Conservation (phyloP, 2,797 vertebrate genomes). For the Pampus argenteus region DNA sequence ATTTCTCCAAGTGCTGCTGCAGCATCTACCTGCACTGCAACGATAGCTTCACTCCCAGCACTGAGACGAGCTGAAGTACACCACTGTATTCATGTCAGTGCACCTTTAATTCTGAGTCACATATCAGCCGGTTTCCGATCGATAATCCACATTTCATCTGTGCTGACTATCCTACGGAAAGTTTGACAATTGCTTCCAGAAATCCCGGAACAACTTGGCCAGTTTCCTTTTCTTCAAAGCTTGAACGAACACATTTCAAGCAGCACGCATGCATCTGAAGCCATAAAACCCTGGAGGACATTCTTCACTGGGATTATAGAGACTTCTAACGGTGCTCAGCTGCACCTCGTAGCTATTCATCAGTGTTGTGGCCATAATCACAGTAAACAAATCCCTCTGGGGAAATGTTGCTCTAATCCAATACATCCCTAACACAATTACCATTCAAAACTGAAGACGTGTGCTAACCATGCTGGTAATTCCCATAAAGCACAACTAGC, state of each 20-base stretch:
- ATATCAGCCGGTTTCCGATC: conserved; percentile 16
- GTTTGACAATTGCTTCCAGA: neutral
- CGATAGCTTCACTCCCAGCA: neutral
- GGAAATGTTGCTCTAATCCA: conserved; percentile 33
- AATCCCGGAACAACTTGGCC: neutral
- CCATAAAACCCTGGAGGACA: conserved; percentile 38
- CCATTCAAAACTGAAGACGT: neutral
- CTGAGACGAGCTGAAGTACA: conserved; percentile 21
- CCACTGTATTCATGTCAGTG: neutral
- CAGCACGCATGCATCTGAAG: conserved; percentile 19
- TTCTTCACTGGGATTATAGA: conserved; percentile 23
- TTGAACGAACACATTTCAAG: conserved; percentile 31
- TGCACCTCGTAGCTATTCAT: conserved; percentile 29
- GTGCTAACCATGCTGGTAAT: conserved; percentile 23
- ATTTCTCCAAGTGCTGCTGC: conserved; percentile 27
- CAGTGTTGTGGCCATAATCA: conserved; percentile 19
- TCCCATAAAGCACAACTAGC: conserved; percentile 2
- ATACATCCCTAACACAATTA: conserved; percentile 26
- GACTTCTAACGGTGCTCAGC: conserved; percentile 31
- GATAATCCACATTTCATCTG: conserved; percentile 1
- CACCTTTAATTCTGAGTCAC: conserved; percentile 24
- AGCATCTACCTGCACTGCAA: conserved; percentile 53
- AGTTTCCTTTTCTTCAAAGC: neutral
- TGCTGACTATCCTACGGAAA: neutral
- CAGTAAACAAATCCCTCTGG: conserved; percentile 35